phyloP scores from a whole-genome alignment of 2,113 vertebrate species.

The Callithrix jacchus region DNA sequence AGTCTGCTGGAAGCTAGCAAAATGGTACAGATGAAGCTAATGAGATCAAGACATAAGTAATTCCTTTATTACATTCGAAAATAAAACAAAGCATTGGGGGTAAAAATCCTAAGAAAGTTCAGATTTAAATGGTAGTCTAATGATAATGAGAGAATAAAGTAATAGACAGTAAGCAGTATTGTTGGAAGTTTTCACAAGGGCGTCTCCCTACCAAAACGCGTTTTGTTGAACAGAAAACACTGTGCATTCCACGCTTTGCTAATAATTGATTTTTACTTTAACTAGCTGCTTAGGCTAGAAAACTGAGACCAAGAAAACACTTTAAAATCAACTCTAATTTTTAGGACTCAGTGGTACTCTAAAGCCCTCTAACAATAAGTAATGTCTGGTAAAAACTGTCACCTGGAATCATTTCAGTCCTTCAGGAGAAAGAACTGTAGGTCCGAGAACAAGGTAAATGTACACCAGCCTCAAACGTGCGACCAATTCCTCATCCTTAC shows the following conservation, averaged over 20 bases:
- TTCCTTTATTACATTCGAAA: background rate
- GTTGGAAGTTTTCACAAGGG: background rate
- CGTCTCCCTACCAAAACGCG: background rate
- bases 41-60: background rate
- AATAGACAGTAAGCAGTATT: background rate
- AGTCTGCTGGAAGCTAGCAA: background rate
- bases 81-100: background rate
- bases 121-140: background rate
- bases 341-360: background rate
- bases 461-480: background rate
- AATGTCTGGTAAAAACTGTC: background rate
- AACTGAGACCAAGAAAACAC: background rate
- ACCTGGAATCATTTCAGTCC: background rate
- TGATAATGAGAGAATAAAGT: background rate
- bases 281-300: background rate
- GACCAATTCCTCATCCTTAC: background rate
- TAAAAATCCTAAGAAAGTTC: background rate
- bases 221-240: background rate
- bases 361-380: background rate
- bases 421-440: background rate
- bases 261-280: conserved; percentile 23
- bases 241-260: background rate
- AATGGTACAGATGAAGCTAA: background rate
- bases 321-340: background rate
- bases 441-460: background rate